Evolutionary conservation across 2,888 invertebrate genomes (phyloP), one percentile per base, ranked within the genome.

Genomic region (Archaeoteleia sp.): DNA sequence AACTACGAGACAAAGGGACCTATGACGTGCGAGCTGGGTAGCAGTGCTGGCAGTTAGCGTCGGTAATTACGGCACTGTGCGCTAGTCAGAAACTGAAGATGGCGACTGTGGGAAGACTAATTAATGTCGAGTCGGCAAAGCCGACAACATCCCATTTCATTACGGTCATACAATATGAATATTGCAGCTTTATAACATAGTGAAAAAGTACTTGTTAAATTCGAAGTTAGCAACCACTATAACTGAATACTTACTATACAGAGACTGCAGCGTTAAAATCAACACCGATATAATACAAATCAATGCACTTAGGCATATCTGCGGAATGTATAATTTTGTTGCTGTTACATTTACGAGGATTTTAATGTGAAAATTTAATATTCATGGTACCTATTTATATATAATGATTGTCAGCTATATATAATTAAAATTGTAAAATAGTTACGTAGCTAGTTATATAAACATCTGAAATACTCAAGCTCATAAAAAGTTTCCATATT

Each of bases 1-100:
- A 61, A 45, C 62, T 67, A 46, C 57, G 62, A 70, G 63, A 72
- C 70, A 70, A 72, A 67, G 61, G 66, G 43, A 70, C 54, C 49
- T 53, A 67, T 62, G 60, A 62, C 60, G 63, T 68, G 71, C 58
- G 55, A 71, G 61, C 54, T 55, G 67, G 67, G 70, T 75, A 78
- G 76, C 76, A 76, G 76, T 76, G 75, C 73, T 70, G 66, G 75
- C 72, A 76, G 78, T 78, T 79, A 78, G 73, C 70, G 69, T 57
- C 73, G 74, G 71, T 78, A 78, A 79, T 78, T 78, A 77, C 73
- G 67, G 45, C 51, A 55, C 61, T 67, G 58, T 71, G 70, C 70
- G 73, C 62, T 34, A 62, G 49, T 66, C 55, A 53, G 43, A 51
- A 71, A 72, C 74, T 73, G 67, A 73, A 74, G 73, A 75, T 72